A percentile compares a stretch with the other conserved stretches of the same genome.
Conservation (phyloP, 2,888 invertebrate genomes). For the Meiosimyza platycephala region DNA sequence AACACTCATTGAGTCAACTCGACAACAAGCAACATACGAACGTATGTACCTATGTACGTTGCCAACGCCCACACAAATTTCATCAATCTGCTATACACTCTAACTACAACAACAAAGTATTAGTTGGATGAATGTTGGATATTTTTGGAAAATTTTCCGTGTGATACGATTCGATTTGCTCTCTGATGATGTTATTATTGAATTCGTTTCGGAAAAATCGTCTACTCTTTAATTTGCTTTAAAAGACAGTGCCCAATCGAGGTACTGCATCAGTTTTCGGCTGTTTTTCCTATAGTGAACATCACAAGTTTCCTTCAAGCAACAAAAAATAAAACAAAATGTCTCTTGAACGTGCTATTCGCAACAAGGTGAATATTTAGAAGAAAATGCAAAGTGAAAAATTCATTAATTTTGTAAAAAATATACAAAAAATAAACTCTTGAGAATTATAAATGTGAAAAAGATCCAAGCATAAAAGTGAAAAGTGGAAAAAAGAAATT, state of each 20-base stretch:
- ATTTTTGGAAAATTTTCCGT: constrained; percentile 37
- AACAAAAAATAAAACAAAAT: constrained; percentile 69
- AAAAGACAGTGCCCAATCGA: constrained; percentile 30
- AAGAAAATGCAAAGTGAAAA: not conserved
- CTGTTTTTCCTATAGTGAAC: constrained; percentile 38
- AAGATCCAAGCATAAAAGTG: constrained; percentile 6
- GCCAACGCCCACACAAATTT: constrained; percentile 36
- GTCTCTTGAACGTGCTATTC: constrained; percentile 94
- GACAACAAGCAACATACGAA: not conserved
- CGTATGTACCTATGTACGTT: not conserved
- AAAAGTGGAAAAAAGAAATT: not conserved
- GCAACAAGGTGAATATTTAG: constrained; percentile 79
- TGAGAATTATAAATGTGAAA: not conserved
- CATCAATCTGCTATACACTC: constrained; percentile 2
- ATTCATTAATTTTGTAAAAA: not conserved
- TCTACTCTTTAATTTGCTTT: constrained; percentile 32
- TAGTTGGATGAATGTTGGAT: constrained; percentile 5
- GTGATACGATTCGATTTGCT: constrained; percentile 7
- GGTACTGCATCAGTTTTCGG: constrained; percentile 41
- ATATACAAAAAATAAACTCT: too few relatives aligned
- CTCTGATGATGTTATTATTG: constrained; percentile 1
- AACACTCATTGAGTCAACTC: constrained; percentile 34
- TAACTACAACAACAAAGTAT: constrained; percentile 8
- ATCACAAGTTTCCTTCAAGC: constrained; percentile 34
- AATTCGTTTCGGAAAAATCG: not conserved